Evolutionary conservation across 2,888 invertebrate genomes (phyloP), one percentile per base, ranked within the genome.

Genomic region (Habrosyne pyritoides): DNA sequence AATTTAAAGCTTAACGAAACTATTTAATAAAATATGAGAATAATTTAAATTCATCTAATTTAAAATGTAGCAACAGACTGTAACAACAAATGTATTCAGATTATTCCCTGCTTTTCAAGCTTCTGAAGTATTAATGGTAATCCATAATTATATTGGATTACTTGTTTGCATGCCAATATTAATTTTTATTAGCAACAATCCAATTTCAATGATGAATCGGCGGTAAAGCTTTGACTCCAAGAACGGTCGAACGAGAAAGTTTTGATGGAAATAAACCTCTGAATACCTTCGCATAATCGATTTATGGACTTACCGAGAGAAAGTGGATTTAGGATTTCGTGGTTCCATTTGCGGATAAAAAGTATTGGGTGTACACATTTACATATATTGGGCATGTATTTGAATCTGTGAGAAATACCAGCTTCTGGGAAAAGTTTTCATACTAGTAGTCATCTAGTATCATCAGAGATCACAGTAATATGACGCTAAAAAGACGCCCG

Each of bases 201-300:
- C 33, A 36, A 36, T 36, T 36, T 36, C 36, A 42, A 18, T 18
- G n/a, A 33, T 33, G 12, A 42, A 42, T 42, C 49, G 55, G 57
- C 53, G 54, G 53, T 52, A 59, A 59, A 54, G 55, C 52, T 48
- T 49, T 54, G 28, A 18, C 8, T 42, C 8, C 48, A 50, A 33
- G 54, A 54, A 53, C 42, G 53, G 55, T 60, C 54, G 60, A 52
- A 54, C 53, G 52, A 47, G 28, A 62, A 61, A 53, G 58, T 62
- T 66, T 57, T 59, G 63, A 60, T 60, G 59, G 59, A 57, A 59
- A 57, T 54, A 58, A 30, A 50, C 59, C 54, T 26, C 55, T 55
- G 57, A 64, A 57, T 57, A 55, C 59, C 60, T 59, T 42, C 53
- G 53, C 55, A 55, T 59, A 61, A 69, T 61, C 62, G 62, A 73